Base-by-base conservation (phyloP, 2,888 invertebrate species). In the Lithophane socia region DNA sequence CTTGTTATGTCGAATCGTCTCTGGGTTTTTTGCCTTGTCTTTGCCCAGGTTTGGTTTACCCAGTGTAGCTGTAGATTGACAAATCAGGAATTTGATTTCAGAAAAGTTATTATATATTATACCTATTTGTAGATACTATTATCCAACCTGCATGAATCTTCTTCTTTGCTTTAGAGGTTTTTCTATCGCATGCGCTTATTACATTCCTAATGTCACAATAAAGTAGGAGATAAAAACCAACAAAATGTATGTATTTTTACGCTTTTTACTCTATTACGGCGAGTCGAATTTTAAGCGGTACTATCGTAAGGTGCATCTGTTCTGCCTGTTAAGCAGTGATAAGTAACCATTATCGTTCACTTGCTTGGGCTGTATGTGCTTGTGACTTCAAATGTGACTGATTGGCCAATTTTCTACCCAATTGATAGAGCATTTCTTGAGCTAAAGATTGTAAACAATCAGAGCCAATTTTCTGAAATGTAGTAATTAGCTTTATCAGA, bases 311-410 rank as follows among this genome's bases (percentile, higher is more conserved):
- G 24, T 56, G 73, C 72, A 86, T 84, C 74, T 37, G 84, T 86
- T 84, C 58, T 83, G 84, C 84, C 58, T 66, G 58, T 83, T 86
- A 77, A 64, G 24, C 73, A 64, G 21, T 67, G 54, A 61, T 77
- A 71, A 64, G 67, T 67, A 16, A 24, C 49, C n/a, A 68, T 72
- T 75, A 72, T 68, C 64, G 70, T 72, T 71, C 24, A 56, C 4
- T 70, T 18, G 37, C 29, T 61, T 29, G 9, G 16, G 60, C 60
- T 61, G 54, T 67, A n/a, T 58, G 49, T 67, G 37, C 60, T 73
- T 82, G 63, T 64, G 64, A 56, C 52, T 86, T 68, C 47, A 61
- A 73, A 71, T 70, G 64, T 73, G 70, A 83, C 54, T 47, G 67
- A 83, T 63, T 60, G 21, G 18, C 52, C 37, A 76, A 82, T 60